Evolutionary conservation across 2,797 vertebrate species (phyloP).

Genomic region (Darevskia nairensis): DNA sequence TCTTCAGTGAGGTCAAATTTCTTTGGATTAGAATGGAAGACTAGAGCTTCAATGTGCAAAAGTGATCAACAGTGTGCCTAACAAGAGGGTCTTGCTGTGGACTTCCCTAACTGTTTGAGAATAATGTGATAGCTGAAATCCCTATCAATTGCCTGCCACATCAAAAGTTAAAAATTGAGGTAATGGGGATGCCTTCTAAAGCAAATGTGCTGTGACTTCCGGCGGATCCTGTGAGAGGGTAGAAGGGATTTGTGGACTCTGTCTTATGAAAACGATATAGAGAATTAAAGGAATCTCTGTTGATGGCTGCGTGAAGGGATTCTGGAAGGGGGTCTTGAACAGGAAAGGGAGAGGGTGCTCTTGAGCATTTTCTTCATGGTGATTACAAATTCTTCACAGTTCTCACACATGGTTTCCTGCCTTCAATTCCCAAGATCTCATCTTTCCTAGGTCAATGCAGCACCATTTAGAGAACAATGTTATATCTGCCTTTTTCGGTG

Average conservation of each 20-base stretch:
- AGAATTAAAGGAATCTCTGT: neutral
- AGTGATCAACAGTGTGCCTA: neutral
- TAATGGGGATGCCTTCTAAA: no score
- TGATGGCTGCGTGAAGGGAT: neutral
- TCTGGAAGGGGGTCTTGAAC: neutral
- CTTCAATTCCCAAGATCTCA: neutral
- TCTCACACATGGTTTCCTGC: neutral
- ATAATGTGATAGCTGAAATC: neutral
- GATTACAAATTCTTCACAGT: neutral
- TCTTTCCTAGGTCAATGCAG: neutral
- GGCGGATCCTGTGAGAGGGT: neutral
- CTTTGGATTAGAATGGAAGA: constrained; percentile 9
- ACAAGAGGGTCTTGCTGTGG: neutral
- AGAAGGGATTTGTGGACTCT: neutral
- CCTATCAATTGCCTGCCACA: neutral
- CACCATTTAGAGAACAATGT: neutral
- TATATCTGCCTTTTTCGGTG: neutral
- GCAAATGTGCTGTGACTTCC: neutral
- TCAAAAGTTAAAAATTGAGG: neutral
- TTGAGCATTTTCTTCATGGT: neutral
- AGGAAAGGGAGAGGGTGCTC: neutral
- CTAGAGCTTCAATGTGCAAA: neutral
- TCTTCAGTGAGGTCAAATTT: constrained; percentile 33
- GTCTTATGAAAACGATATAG: neutral
- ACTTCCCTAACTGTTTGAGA: neutral